phyloP scores from a whole-genome alignment of 2,797 vertebrate species.

The Psittacula derbiana region DNA sequence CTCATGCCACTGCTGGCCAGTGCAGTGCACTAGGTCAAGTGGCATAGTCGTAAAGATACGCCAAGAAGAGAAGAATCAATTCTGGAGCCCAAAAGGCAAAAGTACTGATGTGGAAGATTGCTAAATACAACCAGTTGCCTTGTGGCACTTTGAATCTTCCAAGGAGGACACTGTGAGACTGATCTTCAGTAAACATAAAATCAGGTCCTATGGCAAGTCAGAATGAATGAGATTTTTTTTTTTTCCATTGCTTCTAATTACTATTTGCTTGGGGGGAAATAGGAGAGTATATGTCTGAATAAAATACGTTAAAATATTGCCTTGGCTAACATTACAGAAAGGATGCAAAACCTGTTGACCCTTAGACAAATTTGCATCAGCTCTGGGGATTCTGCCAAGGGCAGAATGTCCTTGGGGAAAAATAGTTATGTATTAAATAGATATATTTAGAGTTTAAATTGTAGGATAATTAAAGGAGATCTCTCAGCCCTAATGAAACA shows the following conservation, averaged over 20 bases:
- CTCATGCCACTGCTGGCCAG: background rate
- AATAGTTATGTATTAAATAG: background rate
- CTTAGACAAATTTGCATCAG: background rate
- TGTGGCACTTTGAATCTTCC: background rate
- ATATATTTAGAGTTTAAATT: background rate
- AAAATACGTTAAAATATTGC: background rate
- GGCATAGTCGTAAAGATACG: background rate
- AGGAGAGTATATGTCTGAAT: background rate
- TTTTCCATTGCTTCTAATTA: background rate
- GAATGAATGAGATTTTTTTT: background rate
- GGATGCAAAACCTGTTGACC: background rate
- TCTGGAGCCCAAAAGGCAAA: conserved; percentile 13
- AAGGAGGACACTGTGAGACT: background rate
- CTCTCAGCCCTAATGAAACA: background rate
- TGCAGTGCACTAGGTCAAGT: background rate
- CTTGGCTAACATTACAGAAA: background rate
- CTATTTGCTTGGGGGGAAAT: background rate
- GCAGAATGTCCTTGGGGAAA: background rate
- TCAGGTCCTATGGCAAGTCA: background rate
- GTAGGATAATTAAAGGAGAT: background rate
- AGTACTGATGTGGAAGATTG: conserved; percentile 12
- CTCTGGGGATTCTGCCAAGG: background rate
- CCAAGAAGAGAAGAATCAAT: conserved; percentile 23
- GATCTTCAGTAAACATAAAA: background rate
- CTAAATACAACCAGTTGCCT: conserved; percentile 43